Evolutionary conservation across 2,113 vertebrate genomes (phyloP).

Genomic region (Cyprinus carpio): DNA sequence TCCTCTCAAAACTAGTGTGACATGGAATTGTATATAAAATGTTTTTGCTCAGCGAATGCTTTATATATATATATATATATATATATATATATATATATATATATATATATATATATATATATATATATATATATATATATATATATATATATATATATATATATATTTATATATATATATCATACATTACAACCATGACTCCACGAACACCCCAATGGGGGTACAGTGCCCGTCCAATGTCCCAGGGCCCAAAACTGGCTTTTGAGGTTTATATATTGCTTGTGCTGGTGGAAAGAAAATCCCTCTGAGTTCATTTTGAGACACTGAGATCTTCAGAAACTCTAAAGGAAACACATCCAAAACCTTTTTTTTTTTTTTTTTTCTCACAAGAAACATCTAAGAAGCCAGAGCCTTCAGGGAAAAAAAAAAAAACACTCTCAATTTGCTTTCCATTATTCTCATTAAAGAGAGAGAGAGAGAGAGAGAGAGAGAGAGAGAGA

Average conservation of each 20-base stretch:
- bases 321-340: not conserved
- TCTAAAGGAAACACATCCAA: not conserved
- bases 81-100: no score
- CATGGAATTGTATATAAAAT: not conserved
- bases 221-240: not conserved
- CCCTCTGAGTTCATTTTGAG: not conserved
- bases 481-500: no score
- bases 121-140: no score
- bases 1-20: not conserved
- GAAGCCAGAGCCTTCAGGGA: not conserved
- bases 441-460: not conserved
- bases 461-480: no score
- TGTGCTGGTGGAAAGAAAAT: not conserved
- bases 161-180: not conserved
- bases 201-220: not conserved
- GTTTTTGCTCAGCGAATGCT: not conserved
- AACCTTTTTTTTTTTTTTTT: not conserved
- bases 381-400: not conserved
- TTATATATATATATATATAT: not conserved
- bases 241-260: not conserved
- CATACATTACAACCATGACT: not conserved
- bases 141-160: no score
- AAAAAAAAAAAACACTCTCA: not conserved
- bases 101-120: no score
- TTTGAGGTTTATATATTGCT: not conserved